Evolutionary conservation across 2,113 vertebrate genomes (phyloP).

Genomic region (Carassius carassius): DNA sequence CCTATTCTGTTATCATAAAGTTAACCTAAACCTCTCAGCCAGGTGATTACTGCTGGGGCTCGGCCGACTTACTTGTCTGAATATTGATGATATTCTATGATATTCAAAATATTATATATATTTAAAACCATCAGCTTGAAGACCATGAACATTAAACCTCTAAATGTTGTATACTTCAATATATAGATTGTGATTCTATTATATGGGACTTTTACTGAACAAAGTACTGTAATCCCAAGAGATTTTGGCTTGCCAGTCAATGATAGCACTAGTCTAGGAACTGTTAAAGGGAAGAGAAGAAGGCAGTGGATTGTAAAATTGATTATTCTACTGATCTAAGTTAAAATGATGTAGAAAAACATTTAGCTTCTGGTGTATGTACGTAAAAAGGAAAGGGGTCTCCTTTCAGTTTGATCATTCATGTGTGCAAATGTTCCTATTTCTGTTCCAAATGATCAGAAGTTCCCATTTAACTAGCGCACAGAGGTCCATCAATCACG

Average conservation of each 20-base stretch:
- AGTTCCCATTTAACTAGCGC: constrained; percentile 42
- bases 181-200: constrained; percentile 11
- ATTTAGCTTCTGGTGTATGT: constrained; percentile 35
- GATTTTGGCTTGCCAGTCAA: constrained; percentile 4
- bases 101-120: constrained; percentile 28
- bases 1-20: constrained; percentile 31
- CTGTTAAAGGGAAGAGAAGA: not conserved
- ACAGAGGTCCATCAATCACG: constrained; percentile 33
- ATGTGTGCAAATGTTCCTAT: constrained; percentile 55
- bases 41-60: constrained; percentile 22
- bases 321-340: constrained; percentile 50
- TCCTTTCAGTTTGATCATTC: constrained; percentile 55
- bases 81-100: constrained; percentile 19
- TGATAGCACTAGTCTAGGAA: not conserved
- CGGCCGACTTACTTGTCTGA: not conserved
- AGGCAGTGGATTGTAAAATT: constrained; percentile 45
- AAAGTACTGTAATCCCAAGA: constrained; percentile 20
- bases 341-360: constrained; percentile 50
- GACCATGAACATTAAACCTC: not conserved
- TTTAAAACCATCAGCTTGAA: constrained; percentile 12
- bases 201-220: constrained; percentile 10
- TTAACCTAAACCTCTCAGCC: constrained; percentile 37
- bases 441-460: constrained; percentile 50
- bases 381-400: constrained; percentile 31
- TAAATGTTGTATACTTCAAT: constrained; percentile 3